Base-by-base conservation (phyloP, 2,797 vertebrate species). In the Chelmon rostratus region DNA sequence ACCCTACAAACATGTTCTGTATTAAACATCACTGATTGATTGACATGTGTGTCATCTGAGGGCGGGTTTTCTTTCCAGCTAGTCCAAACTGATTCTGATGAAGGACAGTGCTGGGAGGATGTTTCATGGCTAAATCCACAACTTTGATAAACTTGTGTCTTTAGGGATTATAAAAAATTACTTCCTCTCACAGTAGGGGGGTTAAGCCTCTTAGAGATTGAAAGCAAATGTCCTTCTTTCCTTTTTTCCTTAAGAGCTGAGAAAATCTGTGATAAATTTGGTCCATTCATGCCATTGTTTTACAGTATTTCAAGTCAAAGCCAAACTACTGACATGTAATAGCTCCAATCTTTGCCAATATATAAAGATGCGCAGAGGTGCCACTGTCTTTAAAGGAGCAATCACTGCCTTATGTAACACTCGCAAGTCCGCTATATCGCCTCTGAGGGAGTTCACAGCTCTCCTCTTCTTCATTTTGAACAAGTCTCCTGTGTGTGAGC, bases 391-490 rank as follows among this genome's bases (percentile, higher is more conserved):
- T 49, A 81, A 82, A 76, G 61, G 44, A 79, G 70, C 79, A 66
- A 47, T 69, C 69, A 35, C 62, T 73, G 35, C 46, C 77, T 90
- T 81, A 81, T 16, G 33, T 85, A 84, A 87, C 78, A 31, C 71
- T 64, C 78, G 58, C 49, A 63, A 61, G 76, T 69, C 44, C 2
- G 37, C 47, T 71, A 19, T 67, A 76, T 47, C 65, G 79, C 54
- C 72, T 78, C 61, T 28, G 33, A 73, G 80, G 72, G 74, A 84
- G 68, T 75, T 87, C 64, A 79, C 84, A 78, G 47, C 57, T 74
- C 63, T 56, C 82, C 31, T 67, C 28, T 82, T 79, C 40, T 72
- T 85, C 62, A 79, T 90, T 89, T 78, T 71, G 52, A 80, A 72
- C 52, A 59, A n/a, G 35, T 66, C 81, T 72, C 56, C 23, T 61